Conservation (phyloP, 2,888 invertebrate genomes). For the Orchesellides sinensis region DNA sequence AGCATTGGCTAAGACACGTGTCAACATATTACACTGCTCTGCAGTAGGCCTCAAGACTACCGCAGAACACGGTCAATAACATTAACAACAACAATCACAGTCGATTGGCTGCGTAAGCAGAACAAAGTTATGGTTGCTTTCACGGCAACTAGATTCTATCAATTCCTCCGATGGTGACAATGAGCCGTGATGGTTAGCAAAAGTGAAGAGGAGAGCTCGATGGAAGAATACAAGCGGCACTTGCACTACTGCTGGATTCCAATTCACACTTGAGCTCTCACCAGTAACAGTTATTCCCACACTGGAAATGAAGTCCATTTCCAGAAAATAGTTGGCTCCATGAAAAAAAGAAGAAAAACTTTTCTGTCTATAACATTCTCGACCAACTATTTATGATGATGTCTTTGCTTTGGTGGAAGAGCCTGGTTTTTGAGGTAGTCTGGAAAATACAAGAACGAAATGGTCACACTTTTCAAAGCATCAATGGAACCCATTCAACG, state of each 20-base stretch:
- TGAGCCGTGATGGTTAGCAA: conserved; percentile 41
- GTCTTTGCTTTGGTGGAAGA: background rate
- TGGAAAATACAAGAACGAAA: conserved; percentile 36
- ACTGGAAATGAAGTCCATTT: conserved; percentile 64
- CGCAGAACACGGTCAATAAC: conserved; percentile 64
- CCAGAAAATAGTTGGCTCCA: conserved; percentile 56
- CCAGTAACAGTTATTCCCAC: conserved; percentile 55
- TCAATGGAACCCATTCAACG: conserved; percentile 1
- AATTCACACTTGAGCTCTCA: conserved; percentile 63
- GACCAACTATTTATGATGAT: conserved; percentile 47
- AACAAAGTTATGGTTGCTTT: conserved; percentile 40
- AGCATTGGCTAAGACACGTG: conserved; percentile 68
- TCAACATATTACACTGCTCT: conserved; percentile 67
- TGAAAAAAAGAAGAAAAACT: conserved; percentile 43
- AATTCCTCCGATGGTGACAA: conserved; percentile 53
- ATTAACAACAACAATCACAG: conserved; percentile 62
- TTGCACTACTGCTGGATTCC: conserved; percentile 50
- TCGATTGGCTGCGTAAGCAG: conserved; percentile 49
- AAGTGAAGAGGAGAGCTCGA: conserved; percentile 18
- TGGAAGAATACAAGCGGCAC: conserved; percentile 32
- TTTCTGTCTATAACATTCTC: conserved; percentile 44
- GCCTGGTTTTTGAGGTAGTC: background rate
- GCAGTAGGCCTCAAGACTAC: conserved; percentile 57
- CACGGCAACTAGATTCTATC: conserved; percentile 31
- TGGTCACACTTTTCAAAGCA: conserved; percentile 28